Percentiles rank a stretch among this genome's conserved stretches.
These are phyloP conservation scores for Spheniscus humboldti DNA, from an alignment of 2,797 vertebrate species.

Conservation along the genomic window DNA sequence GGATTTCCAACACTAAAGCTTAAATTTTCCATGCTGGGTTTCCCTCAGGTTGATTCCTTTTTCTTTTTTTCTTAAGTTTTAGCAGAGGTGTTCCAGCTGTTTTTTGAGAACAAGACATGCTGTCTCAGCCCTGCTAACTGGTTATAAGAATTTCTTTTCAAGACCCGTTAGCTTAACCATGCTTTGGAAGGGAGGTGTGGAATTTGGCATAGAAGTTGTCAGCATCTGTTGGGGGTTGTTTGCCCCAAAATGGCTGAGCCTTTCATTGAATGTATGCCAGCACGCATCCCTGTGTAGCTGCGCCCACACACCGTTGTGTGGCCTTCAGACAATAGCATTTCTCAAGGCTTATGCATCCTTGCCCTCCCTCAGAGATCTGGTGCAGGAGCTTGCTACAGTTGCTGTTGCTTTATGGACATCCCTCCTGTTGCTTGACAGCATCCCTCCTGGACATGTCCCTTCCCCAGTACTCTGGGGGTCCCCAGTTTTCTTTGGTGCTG, in stretches of 20 bases:
- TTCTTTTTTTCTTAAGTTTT: background rate
- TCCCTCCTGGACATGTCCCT: background rate
- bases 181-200: background rate
- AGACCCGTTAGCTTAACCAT: conserved; percentile 10
- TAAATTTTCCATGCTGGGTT: conserved; percentile 52
- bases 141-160: conserved; percentile 5
- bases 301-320: background rate
- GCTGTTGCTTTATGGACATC: background rate
- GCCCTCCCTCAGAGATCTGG: background rate
- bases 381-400: background rate
- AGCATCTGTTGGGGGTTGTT: background rate
- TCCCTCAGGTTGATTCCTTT: conserved; percentile 35
- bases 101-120: conserved; percentile 9
- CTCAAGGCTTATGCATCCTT: background rate
- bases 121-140: background rate
- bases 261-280: background rate
- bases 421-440: background rate
- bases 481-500: background rate
- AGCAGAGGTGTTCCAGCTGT: conserved; percentile 32
- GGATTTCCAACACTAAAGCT: background rate
- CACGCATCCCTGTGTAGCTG: background rate
- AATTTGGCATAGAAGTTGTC: background rate
- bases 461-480: background rate
- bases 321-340: background rate
- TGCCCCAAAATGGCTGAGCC: background rate